Base-by-base conservation (phyloP, 2,888 invertebrate species). In the Agrochola lychnidis region DNA sequence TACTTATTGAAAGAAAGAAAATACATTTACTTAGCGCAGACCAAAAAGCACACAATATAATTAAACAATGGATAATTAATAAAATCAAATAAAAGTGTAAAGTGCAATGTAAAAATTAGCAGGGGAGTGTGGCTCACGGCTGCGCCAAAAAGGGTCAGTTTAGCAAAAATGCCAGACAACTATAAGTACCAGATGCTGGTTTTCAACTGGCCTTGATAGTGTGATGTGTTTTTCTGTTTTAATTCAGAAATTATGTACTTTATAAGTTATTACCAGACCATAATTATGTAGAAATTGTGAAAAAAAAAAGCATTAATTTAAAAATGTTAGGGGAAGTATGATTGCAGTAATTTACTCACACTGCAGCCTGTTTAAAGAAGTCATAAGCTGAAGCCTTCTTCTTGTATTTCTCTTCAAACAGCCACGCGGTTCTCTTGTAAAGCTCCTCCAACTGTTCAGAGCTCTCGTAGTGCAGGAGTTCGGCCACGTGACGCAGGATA, bases 351-450 rank as follows among this genome's bases (percentile, higher is more conserved):
- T 67, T 1, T 51, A 68, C 98, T 97, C 97, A 99, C 99, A 98
- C 97, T 70, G 99, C 99, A 87, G 99, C 99, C 96, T 99, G 99
- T 96, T 99, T 99, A 94, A 99, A 99, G 89, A 99, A 99, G 93
- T 99, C 99, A 95, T 99, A 99, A 56, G 99, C 99, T 4, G 99
- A 99, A 1, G 99, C 99, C 94, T 99, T 99, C 90, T 98, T 98
- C 94, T 99, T 99, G 92, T 98, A 99, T 94, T 99, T 99, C 91
- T 99, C 98, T 94, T 99, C 99, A 95, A 99, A 99, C 92, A 98
- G 97, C 99, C 99, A 99, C 0, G 99, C 99, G 0, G 99, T 99
- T 92, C 98, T 98, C 91, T 98, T 98, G 94, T 99, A 99, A 1
- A 99, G 96, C 85, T 99, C 99, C 92, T 99, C 99, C 61, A 99